These are phyloP conservation scores for Lasioglossum zephyrum DNA, from an alignment of 2,888 invertebrate genomes.

Conservation along the genomic window DNA sequence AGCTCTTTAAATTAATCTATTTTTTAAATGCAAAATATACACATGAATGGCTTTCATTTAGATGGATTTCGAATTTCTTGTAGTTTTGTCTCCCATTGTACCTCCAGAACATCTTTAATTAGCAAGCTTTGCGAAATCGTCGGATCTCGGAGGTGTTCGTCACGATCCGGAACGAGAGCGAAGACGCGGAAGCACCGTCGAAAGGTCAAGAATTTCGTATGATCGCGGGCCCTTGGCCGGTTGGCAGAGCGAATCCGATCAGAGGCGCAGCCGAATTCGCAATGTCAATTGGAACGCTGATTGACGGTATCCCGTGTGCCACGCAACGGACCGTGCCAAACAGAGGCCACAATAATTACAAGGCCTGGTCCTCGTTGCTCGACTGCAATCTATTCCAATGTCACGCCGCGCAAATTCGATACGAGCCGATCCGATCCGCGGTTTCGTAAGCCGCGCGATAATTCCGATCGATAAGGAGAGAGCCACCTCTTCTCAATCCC, in stretches of 20 bases:
- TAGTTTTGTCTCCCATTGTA: too few relatives aligned
- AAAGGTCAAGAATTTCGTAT: conserved; percentile 39
- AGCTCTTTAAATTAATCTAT: too few relatives aligned
- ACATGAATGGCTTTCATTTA: too few relatives aligned
- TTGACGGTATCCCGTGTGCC: conserved; percentile 70
- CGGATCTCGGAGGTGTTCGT: neutral
- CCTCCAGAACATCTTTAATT: neutral
- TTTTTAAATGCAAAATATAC: too few relatives aligned
- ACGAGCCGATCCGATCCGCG: neutral
- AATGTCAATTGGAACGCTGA: conserved; percentile 72
- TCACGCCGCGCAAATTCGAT: conserved; percentile 14
- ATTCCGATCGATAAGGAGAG: neutral
- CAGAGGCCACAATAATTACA: conserved; percentile 42
- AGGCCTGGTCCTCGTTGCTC: neutral
- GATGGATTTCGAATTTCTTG: too few relatives aligned
- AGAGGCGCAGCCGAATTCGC: conserved; percentile 64
- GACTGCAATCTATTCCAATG: conserved; percentile 23
- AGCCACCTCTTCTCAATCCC: neutral
- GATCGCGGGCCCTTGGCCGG: conserved; percentile 46
- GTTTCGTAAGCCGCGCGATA: conserved; percentile 9
- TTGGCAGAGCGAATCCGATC: conserved; percentile 45
- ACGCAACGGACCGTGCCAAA: conserved; percentile 55
- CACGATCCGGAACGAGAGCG: neutral
- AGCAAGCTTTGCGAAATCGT: neutral
- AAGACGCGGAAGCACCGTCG: neutral